Evolutionary conservation across 2,888 invertebrate genomes (phyloP).

Genomic region (Notodonta ziczac): DNA sequence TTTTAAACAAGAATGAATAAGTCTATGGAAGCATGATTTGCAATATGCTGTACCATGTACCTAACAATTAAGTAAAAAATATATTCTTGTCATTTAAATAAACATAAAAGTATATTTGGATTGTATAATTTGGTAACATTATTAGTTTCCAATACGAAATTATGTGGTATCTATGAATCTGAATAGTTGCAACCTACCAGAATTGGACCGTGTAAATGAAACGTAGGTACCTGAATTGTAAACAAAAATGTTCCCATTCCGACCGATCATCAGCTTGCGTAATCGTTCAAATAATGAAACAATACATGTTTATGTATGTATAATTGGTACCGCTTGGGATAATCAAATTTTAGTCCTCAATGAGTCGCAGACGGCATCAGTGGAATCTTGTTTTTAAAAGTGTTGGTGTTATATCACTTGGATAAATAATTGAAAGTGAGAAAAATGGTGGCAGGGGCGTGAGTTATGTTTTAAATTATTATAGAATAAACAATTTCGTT

Average conservation of each 20-base stretch:
- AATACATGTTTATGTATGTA: conserved; percentile 2
- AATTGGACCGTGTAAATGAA: no score
- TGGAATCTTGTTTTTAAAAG: background rate
- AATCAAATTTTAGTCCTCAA: conserved; percentile 6
- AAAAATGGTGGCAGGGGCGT: conserved; percentile 52
- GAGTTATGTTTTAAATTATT: conserved; percentile 35
- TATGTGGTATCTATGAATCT: no score
- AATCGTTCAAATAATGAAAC: conserved; percentile 1
- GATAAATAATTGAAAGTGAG: background rate
- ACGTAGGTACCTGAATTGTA: background rate
- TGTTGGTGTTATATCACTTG: background rate
- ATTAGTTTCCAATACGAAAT: background rate
- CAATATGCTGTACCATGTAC: background rate
- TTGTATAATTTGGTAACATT: background rate
- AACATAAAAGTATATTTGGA: background rate
- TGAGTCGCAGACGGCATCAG: background rate
- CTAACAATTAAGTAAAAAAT: background rate
- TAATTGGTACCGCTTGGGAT: background rate
- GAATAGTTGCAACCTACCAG: no score
- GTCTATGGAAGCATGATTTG: background rate
- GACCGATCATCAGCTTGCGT: background rate
- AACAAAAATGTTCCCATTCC: background rate
- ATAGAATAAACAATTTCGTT: no score
- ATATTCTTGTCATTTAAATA: background rate
- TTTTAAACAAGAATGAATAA: conserved; percentile 2